Percentiles rank a stretch among this genome's conserved stretches.
These are phyloP conservation scores for Scyliorhinus canicula DNA, from an alignment of 2,797 vertebrate species.

Conservation along the genomic window DNA sequence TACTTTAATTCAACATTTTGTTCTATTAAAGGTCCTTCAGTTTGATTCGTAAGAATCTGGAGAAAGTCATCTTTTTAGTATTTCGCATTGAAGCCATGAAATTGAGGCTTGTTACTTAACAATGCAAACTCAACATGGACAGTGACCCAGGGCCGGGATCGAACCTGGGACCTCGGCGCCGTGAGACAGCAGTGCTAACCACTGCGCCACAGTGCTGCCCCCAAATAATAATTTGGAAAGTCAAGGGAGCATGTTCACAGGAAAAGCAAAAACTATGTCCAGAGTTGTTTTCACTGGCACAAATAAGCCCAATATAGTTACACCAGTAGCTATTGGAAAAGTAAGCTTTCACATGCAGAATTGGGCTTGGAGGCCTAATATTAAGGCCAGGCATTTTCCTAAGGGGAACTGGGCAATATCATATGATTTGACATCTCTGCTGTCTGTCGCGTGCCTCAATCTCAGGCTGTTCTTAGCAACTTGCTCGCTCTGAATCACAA, in stretches of 20 bases:
- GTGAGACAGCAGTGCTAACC: no score
- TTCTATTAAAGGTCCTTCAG: not conserved
- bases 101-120: not conserved
- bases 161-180: no score
- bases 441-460: not conserved
- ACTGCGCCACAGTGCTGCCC: no score
- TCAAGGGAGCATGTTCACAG: not conserved
- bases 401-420: not conserved
- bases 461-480: not conserved
- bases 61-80: not conserved
- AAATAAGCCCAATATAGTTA: not conserved
- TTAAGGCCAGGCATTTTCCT: not conserved
- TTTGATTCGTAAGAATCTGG: not conserved
- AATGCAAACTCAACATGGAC: no score
- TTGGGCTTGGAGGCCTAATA: not conserved
- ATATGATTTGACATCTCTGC: not conserved
- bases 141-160: no score
- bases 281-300: not conserved
- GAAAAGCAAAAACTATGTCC: not conserved
- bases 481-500: not conserved
- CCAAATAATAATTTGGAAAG: not conserved
- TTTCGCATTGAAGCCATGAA: not conserved
- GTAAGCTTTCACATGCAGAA: not conserved
- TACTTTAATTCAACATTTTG: not conserved
- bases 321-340: not conserved